Evolutionary conservation across 2,113 vertebrate genomes (phyloP).

Genomic region (Podarcis muralis): DNA sequence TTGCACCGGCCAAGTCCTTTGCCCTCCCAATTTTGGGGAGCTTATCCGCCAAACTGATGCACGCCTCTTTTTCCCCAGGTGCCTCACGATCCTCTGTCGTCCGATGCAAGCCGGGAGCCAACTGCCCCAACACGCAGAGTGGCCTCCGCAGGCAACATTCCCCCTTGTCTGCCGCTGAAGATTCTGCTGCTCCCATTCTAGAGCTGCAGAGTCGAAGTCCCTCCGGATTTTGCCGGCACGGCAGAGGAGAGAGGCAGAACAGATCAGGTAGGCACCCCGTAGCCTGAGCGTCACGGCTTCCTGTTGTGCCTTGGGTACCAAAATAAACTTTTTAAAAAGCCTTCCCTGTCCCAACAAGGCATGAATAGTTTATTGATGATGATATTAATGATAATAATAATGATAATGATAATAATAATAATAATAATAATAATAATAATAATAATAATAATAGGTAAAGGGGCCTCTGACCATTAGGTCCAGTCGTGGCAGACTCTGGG

Average conservation of each 20-base stretch:
- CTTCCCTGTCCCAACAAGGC: fast-evolving
- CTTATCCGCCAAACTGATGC: slow-evolving; percentile 65
- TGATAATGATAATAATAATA: too few relatives aligned
- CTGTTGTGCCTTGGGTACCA: slow-evolving; percentile 37
- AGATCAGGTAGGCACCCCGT: slow-evolving; percentile 74
- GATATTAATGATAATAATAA: too few relatives aligned
- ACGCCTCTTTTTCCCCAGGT: slow-evolving; percentile 78
- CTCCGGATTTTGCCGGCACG: slow-evolving; percentile 77
- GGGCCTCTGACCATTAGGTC: too few relatives aligned
- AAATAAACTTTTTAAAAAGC: neutral
- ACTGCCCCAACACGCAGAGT: slow-evolving; percentile 78
- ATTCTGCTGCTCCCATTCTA: slow-evolving; percentile 82
- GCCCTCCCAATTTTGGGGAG: slow-evolving; percentile 27
- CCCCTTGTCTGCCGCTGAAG: slow-evolving; percentile 79
- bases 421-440: too few relatives aligned
- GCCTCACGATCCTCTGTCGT: slow-evolving; percentile 79
- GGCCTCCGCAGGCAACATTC: slow-evolving; percentile 80
- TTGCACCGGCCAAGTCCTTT: neutral
- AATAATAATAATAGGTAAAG: too few relatives aligned
- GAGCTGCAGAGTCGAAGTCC: slow-evolving; percentile 82
- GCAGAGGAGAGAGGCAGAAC: slow-evolving; percentile 78
- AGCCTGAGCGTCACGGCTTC: neutral
- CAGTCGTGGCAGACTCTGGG: too few relatives aligned
- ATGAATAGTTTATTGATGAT: neutral
- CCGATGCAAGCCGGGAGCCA: slow-evolving; percentile 81